Percentiles rank a stretch among this genome's conserved stretches.
Evolutionary conservation across 2,113 vertebrate species (phyloP).

Genomic region (Nycticryphes semicollaris): DNA sequence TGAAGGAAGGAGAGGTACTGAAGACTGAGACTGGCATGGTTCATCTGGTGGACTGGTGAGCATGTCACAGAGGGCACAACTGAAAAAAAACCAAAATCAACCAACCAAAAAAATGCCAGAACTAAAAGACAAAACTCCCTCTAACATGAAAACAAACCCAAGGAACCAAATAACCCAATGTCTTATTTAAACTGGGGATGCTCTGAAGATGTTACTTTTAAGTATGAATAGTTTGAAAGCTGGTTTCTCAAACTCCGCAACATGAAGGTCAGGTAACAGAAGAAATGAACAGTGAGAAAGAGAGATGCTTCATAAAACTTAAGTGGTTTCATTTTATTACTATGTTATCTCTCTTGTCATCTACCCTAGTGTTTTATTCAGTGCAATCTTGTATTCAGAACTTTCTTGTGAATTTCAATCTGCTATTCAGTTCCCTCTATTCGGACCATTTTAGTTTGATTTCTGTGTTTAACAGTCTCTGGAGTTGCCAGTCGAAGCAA

Average conservation of each 20-base stretch:
- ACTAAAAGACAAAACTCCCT: not conserved
- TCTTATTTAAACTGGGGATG: not conserved
- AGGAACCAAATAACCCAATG: not conserved
- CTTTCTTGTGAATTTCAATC: not conserved
- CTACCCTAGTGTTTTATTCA: not conserved
- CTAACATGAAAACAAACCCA: not conserved
- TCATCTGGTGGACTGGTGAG: not conserved
- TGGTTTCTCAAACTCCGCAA: not conserved
- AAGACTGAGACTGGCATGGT: not conserved
- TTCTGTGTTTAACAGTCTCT: not conserved
- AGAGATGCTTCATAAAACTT: not conserved
- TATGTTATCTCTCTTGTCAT: not conserved
- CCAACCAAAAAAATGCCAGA: no score
- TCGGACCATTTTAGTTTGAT: not conserved
- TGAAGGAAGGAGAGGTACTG: constrained; percentile 15
- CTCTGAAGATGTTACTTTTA: not conserved
- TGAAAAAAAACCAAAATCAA: not conserved
- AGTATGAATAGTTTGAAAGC: not conserved
- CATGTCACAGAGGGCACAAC: not conserved
- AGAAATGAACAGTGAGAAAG: not conserved
- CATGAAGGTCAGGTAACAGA: not conserved
- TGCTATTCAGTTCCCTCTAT: not conserved
- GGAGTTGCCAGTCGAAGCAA: not conserved
- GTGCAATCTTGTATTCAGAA: not conserved
- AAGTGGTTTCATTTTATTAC: not conserved